Evolutionary conservation across 1,140 invertebrate species (phyloP), one percentile per base, ranked within the genome.

Genomic region (Brachystomella parvula): DNA sequence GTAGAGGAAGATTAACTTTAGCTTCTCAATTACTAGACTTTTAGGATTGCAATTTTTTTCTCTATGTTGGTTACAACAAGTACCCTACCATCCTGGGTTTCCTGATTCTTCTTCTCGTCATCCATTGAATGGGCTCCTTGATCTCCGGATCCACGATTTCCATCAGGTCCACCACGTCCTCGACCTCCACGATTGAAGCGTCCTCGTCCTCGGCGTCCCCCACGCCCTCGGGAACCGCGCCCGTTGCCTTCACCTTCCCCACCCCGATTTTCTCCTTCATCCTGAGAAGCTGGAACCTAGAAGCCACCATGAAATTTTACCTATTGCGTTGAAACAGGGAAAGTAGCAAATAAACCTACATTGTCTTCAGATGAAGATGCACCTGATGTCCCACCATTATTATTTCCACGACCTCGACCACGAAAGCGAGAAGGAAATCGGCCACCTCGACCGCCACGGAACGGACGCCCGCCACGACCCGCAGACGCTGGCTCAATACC

Each of bases 151-250:
- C 64, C 35, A 39, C 67, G 62, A 12, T 44, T 9, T 12, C 39
- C 57, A 15, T 60, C 26, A 24, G n/a, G 9, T 57, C 58, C 58
- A 28, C 68, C 68, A 29, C 68, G 64, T 9, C 63, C 63, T 29
- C 65, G 67, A 28, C 71, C 71, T 57, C 85, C 82, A 66, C 84
- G 83, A 79, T 83, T 86, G 77, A 83, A 86, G n/a, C n/a, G n/a
- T n/a, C n/a, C n/a, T 65, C 85, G 82, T 72, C 85, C 81, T 68
- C 82, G 80, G 44, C 81, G 78, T 63, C 81, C 78, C 47, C 80
- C 77, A 44, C 62, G 57, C 19, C 70, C 66, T 28, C 65, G 44
- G 15, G 68, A 29, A 19, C 69, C 53, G 62, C 66, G 66, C 47
- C 78, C 77, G 32, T 74, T 77, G 28, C 76, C 77, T 39, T 76